phyloP scores from a whole-genome alignment of 1,140 invertebrate species.

The Eurytemora carolleeae region DNA sequence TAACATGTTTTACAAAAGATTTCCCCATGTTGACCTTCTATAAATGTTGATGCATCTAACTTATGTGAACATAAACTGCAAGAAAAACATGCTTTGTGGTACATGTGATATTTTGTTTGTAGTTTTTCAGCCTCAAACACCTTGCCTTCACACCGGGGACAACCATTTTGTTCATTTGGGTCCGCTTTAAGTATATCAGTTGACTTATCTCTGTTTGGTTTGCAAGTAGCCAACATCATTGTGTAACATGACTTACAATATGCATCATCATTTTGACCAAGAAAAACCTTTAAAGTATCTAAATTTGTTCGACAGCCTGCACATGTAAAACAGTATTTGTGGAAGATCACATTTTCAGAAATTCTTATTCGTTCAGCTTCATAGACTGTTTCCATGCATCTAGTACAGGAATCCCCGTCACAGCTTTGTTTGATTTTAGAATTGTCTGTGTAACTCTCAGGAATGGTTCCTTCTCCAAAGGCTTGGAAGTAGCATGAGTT shows the following conservation, averaged over 20 bases:
- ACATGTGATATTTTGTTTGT: conserved; percentile 48
- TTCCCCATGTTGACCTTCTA: conserved; percentile 72
- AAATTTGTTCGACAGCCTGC: not conserved
- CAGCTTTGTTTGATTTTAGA: too few species aligned
- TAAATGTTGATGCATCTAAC: conserved; percentile 78
- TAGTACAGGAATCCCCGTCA: too few species aligned
- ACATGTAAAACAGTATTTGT: not conserved
- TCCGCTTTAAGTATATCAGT: not conserved
- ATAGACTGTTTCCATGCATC: too few species aligned
- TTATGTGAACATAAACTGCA: conserved; percentile 79
- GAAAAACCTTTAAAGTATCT: too few species aligned
- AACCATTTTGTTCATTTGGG: not conserved
- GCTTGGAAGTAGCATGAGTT: not conserved
- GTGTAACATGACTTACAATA: too few species aligned
- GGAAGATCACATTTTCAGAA: too few species aligned
- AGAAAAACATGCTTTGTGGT: conserved; percentile 79
- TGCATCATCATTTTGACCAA: too few species aligned
- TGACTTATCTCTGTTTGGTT: not conserved
- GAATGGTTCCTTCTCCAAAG: conserved; percentile 5
- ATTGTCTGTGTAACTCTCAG: not conserved
- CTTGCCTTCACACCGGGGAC: conserved; percentile 39
- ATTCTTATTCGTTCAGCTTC: too few species aligned
- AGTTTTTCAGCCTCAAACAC: conserved; percentile 71
- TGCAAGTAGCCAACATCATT: not conserved
- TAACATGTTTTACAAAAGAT: conserved; percentile 51